These are phyloP conservation scores for Ceriagrion tenellum DNA, from an alignment of 2,888 invertebrate species.

Conservation along the genomic window DNA sequence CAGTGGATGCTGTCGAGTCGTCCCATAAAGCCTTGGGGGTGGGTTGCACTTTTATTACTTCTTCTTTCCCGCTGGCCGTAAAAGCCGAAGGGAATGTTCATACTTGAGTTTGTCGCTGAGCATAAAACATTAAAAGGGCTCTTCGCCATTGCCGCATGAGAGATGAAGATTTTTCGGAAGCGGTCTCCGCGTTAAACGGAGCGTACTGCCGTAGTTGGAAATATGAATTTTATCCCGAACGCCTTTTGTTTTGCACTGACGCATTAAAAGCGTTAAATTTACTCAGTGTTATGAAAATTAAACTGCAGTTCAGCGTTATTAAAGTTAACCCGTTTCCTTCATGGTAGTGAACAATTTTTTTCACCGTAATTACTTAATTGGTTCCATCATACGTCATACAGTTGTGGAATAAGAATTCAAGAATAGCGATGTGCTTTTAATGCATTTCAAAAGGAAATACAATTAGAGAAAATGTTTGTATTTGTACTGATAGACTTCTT, in stretches of 20 bases:
- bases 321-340: no score
- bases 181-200: not conserved
- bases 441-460: no score
- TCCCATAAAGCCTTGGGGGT: not conserved
- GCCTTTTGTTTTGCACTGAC: not conserved
- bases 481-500: no score
- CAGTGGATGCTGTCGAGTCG: not conserved
- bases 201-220: not conserved
- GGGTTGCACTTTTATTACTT: slow-evolving; percentile 13
- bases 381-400: no score
- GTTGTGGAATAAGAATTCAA: no score
- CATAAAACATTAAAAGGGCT: not conserved
- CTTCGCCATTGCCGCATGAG: not conserved
- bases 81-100: not conserved
- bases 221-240: not conserved
- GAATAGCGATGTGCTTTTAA: no score
- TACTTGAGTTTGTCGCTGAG: not conserved
- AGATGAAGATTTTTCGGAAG: not conserved
- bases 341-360: no score
- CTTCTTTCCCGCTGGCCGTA: not conserved
- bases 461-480: no score
- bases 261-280: not conserved
- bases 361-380: no score
- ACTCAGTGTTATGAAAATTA: not conserved
- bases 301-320: no score